Evolutionary conservation across 2,888 invertebrate genomes (phyloP), one percentile per base, ranked within the genome.

Genomic region (Hoplodrina blanda): DNA sequence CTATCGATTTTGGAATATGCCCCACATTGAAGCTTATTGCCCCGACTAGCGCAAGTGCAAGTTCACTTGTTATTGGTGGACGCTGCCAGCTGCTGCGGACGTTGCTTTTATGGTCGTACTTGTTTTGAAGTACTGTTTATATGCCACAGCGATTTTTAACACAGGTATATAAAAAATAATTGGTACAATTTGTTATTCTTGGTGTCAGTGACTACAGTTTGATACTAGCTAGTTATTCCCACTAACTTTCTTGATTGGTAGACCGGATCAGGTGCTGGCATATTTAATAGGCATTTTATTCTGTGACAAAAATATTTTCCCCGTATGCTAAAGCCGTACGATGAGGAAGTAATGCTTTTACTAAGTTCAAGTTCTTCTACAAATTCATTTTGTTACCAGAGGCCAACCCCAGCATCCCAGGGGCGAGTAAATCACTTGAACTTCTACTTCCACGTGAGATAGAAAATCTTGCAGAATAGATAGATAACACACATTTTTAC

Each of bases 1-100:
- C 64, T 83, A 88, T 88, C 88, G 88, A 88, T 88, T 82, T 72
- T 74, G 68, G 84, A 76, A 57, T 69, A 78, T 81, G 82, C 60
- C 84, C 85, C 78, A 76, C 74, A 81, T 85, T 55, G 61, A 19
- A 52, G 74, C 78, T 73, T 78, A 67, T 78, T 78, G 80, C 82
- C 67, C 74, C 57, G 62, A 64, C 50, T 41, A 54, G 64, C 60
- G 19, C 77, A 67, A 78, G 83, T 78, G 80, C 78, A 78, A 78
- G 78, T 78, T 78, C 78, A 78, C 50, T 55, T 52, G 74, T 54
- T 77, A 59, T 53, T 82, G 62, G 50, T 33, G 63, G 62, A 17
- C 50, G 55, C 11, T 41, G 82, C 63, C 56, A 62, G 62, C 74
- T 79, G 63, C 44, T 41, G 37, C 6, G 49, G 11, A 20, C 25